These are phyloP conservation scores for Laupala kohalensis DNA, from an alignment of 1,140 invertebrate genomes.

Conservation along the genomic window DNA sequence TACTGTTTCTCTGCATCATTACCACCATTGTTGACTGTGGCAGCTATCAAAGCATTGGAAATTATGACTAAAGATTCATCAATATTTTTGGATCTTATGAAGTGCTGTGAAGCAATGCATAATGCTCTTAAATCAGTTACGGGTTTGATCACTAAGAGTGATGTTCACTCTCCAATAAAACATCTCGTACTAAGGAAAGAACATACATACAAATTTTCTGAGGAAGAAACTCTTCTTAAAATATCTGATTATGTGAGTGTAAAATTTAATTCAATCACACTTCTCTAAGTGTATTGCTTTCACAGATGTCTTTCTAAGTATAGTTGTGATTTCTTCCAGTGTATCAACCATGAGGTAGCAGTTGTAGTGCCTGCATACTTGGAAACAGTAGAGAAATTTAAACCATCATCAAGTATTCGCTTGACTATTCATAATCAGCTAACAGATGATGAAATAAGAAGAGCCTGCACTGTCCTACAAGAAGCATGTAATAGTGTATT, in stretches of 20 bases:
- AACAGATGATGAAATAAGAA: slow-evolving; percentile 37
- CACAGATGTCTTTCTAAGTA: neutral
- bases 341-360: slow-evolving; percentile 43
- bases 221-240: slow-evolving; percentile 40
- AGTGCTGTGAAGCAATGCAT: slow-evolving; percentile 39
- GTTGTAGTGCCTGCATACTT: slow-evolving; percentile 49
- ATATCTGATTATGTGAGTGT: slow-evolving; percentile 43
- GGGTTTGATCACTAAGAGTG: slow-evolving; percentile 40
- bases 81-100: slow-evolving; percentile 41
- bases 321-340: slow-evolving; percentile 28
- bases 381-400: slow-evolving; percentile 40
- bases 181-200: slow-evolving; percentile 53
- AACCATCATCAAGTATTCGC: slow-evolving; percentile 48
- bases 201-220: slow-evolving; percentile 31
- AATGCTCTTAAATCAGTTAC: slow-evolving; percentile 25
- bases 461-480: slow-evolving; percentile 28
- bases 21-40: slow-evolving; percentile 79
- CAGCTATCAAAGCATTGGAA: slow-evolving; percentile 65
- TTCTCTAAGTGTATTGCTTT: neutral
- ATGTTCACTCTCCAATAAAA: slow-evolving; percentile 59
- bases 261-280: too few species aligned
- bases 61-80: slow-evolving; percentile 55
- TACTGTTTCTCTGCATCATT: slow-evolving; percentile 97
- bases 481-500: slow-evolving; percentile 20
- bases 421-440: slow-evolving; percentile 44